These are phyloP conservation scores for Scytalopus superciliaris DNA, from an alignment of 2,113 vertebrate species.

Conservation along the genomic window DNA sequence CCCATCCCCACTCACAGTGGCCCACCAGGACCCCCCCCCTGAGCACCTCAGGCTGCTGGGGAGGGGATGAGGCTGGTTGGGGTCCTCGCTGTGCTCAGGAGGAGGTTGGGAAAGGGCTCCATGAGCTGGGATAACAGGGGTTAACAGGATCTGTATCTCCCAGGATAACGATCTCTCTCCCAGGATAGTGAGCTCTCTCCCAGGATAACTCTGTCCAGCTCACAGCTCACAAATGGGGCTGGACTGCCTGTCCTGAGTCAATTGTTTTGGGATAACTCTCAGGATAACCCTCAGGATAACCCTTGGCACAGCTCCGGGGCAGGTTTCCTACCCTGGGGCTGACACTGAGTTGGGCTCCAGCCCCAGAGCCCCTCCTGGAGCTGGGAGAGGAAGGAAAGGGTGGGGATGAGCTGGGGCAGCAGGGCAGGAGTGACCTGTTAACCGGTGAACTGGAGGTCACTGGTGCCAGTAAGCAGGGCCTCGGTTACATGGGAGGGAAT, in stretches of 20 bases:
- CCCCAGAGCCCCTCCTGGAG: neutral
- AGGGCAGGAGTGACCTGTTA: neutral
- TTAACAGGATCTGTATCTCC: no score
- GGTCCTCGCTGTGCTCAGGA: neutral
- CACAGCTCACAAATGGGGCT: no score
- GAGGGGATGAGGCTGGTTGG: rapidly evolving
- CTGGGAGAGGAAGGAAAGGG: neutral
- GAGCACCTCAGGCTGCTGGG: neutral
- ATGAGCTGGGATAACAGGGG: rapidly evolving
- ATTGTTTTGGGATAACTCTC: rapidly evolving
- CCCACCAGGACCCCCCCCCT: neutral
- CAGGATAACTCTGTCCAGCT: neutral
- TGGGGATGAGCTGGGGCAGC: neutral
- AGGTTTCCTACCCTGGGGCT: neutral
- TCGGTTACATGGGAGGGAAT: neutral
- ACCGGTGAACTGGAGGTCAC: neutral
- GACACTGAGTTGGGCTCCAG: neutral
- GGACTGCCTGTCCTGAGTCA: neutral
- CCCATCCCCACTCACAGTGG: rapidly evolving
- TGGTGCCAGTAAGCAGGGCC: neutral
- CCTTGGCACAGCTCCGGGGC: neutral
- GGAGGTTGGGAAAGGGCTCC: neutral
- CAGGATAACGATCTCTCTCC: no score
- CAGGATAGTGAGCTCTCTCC: neutral
- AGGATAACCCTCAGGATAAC: neutral